These are phyloP conservation scores for Pampus argenteus DNA, from an alignment of 2,797 vertebrate species.

Conservation along the genomic window DNA sequence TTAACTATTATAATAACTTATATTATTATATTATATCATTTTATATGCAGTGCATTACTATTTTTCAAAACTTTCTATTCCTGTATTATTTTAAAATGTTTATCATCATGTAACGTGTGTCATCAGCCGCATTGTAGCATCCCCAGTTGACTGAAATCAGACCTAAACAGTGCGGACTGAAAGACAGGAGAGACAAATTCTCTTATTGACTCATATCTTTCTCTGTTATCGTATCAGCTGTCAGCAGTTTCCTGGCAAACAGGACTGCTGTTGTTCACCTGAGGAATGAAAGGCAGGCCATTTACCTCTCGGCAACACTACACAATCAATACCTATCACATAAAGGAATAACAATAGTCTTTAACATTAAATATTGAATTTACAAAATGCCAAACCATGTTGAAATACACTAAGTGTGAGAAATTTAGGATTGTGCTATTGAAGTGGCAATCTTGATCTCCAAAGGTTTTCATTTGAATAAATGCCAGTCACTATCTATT, in stretches of 20 bases:
- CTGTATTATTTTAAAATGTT: constrained; percentile 11
- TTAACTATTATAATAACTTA: too few relatives aligned
- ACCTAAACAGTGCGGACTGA: neutral
- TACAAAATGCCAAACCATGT: neutral
- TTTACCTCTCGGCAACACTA: constrained; percentile 7
- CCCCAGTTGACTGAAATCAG: neutral
- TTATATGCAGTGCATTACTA: too few relatives aligned
- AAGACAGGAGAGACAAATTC: constrained; percentile 4
- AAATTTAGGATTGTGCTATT: neutral
- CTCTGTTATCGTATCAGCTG: constrained; percentile 20
- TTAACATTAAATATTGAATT: neutral
- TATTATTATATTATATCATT: too few relatives aligned
- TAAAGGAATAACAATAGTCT: neutral
- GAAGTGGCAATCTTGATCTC: too few relatives aligned
- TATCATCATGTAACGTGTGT: constrained; percentile 4
- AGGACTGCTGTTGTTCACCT: constrained; percentile 28
- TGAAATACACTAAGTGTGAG: neutral
- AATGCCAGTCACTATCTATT: too few relatives aligned
- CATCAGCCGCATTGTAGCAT: neutral
- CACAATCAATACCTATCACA: neutral
- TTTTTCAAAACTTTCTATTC: neutral
- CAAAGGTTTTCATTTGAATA: too few relatives aligned
- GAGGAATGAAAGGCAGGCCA: constrained; percentile 18
- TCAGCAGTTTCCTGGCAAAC: constrained; percentile 25
- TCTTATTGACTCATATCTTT: constrained; percentile 12